Evolutionary conservation across 2,797 vertebrate genomes (phyloP).

Genomic region (Anguilla anguilla): DNA sequence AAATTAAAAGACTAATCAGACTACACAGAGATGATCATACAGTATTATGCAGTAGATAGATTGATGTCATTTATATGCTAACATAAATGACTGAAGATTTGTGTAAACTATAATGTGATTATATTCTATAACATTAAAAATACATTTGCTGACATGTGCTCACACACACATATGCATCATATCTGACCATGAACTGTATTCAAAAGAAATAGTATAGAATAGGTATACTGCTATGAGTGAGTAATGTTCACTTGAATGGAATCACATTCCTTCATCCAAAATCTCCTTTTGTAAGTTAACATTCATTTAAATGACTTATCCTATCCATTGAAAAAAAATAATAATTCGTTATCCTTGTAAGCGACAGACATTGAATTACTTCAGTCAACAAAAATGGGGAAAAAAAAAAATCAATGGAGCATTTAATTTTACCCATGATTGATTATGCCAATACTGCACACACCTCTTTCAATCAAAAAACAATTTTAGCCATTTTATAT

Average conservation of each 20-base stretch:
- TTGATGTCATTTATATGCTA: neutral
- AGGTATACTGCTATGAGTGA: neutral
- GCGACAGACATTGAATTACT: constrained; percentile 39
- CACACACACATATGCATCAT: neutral
- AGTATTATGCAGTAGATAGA: neutral
- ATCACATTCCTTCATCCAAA: constrained; percentile 13
- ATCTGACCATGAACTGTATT: too few species aligned
- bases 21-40: neutral
- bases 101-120: neutral
- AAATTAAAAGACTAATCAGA: neutral
- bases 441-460: constrained; percentile 54
- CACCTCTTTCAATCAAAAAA: constrained; percentile 46
- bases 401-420: constrained; percentile 54
- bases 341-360: constrained; percentile 44
- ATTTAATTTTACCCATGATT: constrained; percentile 62
- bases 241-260: neutral
- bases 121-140: neutral
- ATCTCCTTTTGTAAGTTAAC: constrained; percentile 44
- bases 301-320: constrained; percentile 41
- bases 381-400: constrained; percentile 37
- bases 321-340: constrained; percentile 39
- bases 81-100: neutral
- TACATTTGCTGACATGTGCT: neutral
- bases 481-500: constrained; percentile 38
- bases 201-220: too few species aligned